Conservation (phyloP, 1,140 invertebrate genomes). For the Macrosteles quadrilineatus region DNA sequence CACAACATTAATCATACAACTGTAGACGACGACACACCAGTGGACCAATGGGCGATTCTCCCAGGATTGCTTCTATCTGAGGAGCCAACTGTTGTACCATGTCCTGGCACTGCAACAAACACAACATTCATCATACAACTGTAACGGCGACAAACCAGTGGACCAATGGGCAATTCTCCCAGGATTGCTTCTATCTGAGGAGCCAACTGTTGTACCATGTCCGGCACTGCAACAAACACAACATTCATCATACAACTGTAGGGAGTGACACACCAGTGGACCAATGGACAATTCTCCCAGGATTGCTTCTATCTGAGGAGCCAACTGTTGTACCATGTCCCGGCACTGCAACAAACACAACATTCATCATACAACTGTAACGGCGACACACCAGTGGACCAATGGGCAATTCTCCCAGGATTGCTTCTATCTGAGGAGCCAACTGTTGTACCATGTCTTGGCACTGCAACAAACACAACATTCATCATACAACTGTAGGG, state of each 20-base stretch:
- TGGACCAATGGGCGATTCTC: conserved; percentile 53
- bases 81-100: conserved; percentile 65
- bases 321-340: conserved; percentile 62
- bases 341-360: conserved; percentile 61
- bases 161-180: conserved; percentile 53
- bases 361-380: too few relatives aligned
- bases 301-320: conserved; percentile 64
- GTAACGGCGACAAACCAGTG: conserved; percentile 59
- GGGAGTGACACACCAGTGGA: conserved; percentile 56
- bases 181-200: conserved; percentile 65
- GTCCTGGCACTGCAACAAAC: conserved; percentile 58
- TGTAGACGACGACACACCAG: conserved; percentile 59
- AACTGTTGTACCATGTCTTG: conserved; percentile 61
- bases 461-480: conserved; percentile 63
- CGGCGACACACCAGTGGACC: conserved; percentile 58
- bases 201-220: conserved; percentile 64
- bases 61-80: conserved; percentile 64
- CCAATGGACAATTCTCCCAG: conserved; percentile 56
- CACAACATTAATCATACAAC: too few relatives aligned
- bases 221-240: conserved; percentile 59
- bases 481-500: too few relatives aligned
- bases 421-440: conserved; percentile 64
- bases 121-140: too few relatives aligned
- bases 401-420: conserved; percentile 57
- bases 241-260: conserved; percentile 57